phyloP scores from a whole-genome alignment of 2,113 vertebrate species.

The Malurus melanocephalus region DNA sequence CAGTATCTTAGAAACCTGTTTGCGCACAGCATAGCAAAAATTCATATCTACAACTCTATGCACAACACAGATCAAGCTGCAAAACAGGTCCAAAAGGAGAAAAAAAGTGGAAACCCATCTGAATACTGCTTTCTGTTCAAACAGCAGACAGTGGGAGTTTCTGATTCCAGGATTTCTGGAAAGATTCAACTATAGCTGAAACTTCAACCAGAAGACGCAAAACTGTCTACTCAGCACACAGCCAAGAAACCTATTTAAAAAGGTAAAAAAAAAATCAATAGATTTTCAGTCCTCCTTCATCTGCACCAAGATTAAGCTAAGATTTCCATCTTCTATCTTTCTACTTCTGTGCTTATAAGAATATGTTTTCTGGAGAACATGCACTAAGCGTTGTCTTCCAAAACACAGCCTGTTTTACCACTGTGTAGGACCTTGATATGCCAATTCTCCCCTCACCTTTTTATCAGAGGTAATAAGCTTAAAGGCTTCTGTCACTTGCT shows the following conservation, averaged over 20 bases:
- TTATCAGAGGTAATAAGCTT: slow-evolving; percentile 97
- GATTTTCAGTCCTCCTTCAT: not conserved
- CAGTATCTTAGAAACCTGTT: not conserved
- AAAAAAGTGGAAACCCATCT: not conserved
- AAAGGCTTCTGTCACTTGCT: slow-evolving; percentile 98
- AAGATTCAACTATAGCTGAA: not conserved
- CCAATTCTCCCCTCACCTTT: slow-evolving; percentile 78
- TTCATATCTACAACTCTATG: not conserved
- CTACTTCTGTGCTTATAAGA: not conserved
- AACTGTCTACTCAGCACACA: not conserved
- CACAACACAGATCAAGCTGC: not conserved
- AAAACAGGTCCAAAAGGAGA: not conserved
- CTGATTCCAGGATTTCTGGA: not conserved
- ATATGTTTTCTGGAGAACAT: not conserved
- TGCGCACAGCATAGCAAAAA: not conserved
- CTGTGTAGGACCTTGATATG: not conserved
- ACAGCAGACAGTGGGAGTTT: not conserved
- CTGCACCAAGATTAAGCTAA: not conserved
- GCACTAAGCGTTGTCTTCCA: not conserved
- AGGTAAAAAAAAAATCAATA: not conserved
- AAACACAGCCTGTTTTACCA: not conserved
- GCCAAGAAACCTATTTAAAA: not conserved
- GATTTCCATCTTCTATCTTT: not conserved
- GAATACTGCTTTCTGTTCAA: not conserved
- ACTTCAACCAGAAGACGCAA: not conserved